Evolutionary conservation across 2,113 vertebrate species (phyloP).

Genomic region (Suricata suricatta): DNA sequence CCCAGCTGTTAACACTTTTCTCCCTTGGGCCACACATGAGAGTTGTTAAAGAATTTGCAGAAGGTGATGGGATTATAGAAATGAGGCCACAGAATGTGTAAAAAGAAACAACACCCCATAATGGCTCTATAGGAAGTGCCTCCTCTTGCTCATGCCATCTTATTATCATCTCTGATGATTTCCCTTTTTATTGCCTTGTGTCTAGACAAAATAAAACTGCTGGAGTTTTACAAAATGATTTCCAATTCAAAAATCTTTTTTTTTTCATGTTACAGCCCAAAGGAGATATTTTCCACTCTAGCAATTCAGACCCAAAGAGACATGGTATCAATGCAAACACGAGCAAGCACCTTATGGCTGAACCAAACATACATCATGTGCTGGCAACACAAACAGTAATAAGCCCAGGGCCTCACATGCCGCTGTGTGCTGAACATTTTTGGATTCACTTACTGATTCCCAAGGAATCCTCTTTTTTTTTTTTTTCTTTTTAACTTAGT

Average conservation of each 20-base stretch:
- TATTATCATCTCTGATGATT: constrained; percentile 67
- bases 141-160: background rate
- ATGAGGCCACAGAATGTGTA: background rate
- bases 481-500: constrained; percentile 17
- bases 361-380: constrained; percentile 35
- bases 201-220: constrained; percentile 75
- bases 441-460: constrained; percentile 45
- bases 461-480: background rate
- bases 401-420: constrained; percentile 15
- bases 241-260: constrained; percentile 56
- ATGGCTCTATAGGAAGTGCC: background rate
- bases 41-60: background rate
- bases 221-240: constrained; percentile 63
- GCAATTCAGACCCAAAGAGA: constrained; percentile 45
- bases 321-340: background rate
- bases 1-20: background rate
- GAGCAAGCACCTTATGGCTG: constrained; percentile 9
- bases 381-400: constrained; percentile 26
- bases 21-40: background rate
- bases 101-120: background rate
- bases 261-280: constrained; percentile 40
- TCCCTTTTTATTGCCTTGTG: constrained; percentile 68
- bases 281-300: constrained; percentile 65
- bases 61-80: background rate
- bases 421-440: background rate